Percentiles rank a stretch among this genome's conserved stretches.
These are phyloP conservation scores for Ctenicera cuprea DNA, from an alignment of 2,888 invertebrate species.

Conservation along the genomic window DNA sequence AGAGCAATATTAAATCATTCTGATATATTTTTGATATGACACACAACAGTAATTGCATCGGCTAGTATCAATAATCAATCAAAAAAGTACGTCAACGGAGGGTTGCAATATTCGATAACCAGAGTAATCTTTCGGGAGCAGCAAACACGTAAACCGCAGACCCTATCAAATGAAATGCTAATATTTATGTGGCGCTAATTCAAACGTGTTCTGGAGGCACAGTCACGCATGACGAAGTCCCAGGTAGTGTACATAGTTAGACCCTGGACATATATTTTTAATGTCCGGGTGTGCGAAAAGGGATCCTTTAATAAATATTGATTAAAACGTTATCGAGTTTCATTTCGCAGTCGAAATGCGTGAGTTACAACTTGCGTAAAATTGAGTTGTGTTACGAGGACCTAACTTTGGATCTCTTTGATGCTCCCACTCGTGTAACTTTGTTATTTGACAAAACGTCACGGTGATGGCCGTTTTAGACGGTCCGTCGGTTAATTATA, in stretches of 20 bases:
- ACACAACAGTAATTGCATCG: not conserved
- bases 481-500: slow-evolving; percentile 42
- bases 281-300: slow-evolving; percentile 24
- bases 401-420: slow-evolving; percentile 35
- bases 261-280: slow-evolving; percentile 33
- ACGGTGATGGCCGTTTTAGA: slow-evolving; percentile 32
- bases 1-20: no score
- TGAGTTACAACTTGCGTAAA: slow-evolving; percentile 35
- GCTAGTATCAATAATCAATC: slow-evolving; percentile 18
- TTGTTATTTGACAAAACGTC: slow-evolving; percentile 43
- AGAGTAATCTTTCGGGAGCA: slow-evolving; percentile 24
- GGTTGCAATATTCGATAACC: slow-evolving; percentile 29
- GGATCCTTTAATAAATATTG: slow-evolving; percentile 42
- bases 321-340: slow-evolving; percentile 42
- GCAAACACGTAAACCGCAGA: slow-evolving; percentile 33
- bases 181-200: slow-evolving; percentile 41
- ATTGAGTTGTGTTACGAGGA: slow-evolving; percentile 33
- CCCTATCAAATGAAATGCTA: slow-evolving; percentile 39
- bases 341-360: slow-evolving; percentile 33
- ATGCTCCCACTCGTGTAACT: slow-evolving; percentile 26
- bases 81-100: not conserved
- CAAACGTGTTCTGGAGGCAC: slow-evolving; percentile 15
- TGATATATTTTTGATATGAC: no score
- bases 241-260: slow-evolving; percentile 35
- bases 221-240: slow-evolving; percentile 31